Conservation (phyloP, 2,888 invertebrate genomes). For the Clunio marinus region DNA sequence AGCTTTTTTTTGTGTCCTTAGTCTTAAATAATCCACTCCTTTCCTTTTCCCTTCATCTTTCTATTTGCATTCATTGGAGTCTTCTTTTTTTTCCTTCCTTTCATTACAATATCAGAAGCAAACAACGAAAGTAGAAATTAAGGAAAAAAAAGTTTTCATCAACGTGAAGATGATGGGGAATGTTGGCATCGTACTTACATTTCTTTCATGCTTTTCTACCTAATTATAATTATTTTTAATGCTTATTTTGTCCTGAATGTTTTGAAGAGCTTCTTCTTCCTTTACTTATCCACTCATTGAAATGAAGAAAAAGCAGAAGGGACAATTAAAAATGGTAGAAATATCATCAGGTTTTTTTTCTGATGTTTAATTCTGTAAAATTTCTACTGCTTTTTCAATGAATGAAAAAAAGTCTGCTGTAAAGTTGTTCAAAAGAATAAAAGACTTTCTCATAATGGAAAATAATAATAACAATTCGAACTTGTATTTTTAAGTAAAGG, state of each 20-base stretch:
- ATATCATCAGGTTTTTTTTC: not conserved
- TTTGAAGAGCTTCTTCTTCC: not conserved
- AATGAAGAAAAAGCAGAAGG: not conserved
- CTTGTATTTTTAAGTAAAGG: too few species aligned
- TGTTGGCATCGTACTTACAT: slow-evolving; percentile 9
- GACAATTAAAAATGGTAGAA: slow-evolving; percentile 3
- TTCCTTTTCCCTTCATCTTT: not conserved
- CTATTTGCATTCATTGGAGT: too few species aligned
- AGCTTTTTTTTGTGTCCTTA: not conserved
- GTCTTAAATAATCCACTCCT: not conserved
- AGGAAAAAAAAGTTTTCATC: slow-evolving; percentile 13
- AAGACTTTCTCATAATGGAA: slow-evolving; percentile 7
- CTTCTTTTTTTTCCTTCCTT: too few species aligned
- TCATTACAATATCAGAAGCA: slow-evolving; percentile 1
- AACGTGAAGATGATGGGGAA: not conserved
- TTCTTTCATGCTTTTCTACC: not conserved
- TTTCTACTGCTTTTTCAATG: too few species aligned
- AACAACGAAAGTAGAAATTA: not conserved
- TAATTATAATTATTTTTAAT: slow-evolving; percentile 27
- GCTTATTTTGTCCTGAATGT: not conserved
- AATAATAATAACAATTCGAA: not conserved
- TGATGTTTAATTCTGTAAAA: not conserved
- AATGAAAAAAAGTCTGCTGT: too few species aligned
- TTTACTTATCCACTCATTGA: too few species aligned
- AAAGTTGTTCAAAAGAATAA: not conserved